Evolutionary conservation across 2,113 vertebrate genomes (phyloP).

Genomic region (Bos javanicus): DNA sequence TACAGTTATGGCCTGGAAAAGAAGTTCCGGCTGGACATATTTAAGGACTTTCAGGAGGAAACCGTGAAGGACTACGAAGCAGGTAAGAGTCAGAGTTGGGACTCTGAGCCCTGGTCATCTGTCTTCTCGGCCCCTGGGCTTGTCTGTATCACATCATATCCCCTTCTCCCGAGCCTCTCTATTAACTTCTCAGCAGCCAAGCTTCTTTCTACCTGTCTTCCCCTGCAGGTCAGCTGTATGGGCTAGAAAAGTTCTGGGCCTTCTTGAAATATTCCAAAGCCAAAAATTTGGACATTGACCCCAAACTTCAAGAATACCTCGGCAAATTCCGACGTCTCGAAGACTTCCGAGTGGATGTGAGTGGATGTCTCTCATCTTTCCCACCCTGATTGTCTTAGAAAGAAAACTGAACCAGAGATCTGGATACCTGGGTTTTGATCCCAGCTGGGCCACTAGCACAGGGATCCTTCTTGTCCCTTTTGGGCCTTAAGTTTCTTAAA

Average conservation of each 20-base stretch:
- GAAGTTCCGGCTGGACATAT: constrained; percentile 97
- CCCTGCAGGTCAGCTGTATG: constrained; percentile 93
- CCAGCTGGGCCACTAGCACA: background rate
- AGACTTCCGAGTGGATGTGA: constrained; percentile 98
- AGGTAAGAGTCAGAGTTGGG: constrained; percentile 76
- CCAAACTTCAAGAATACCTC: constrained; percentile 94
- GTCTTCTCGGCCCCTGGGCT: background rate
- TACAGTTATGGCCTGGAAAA: constrained; percentile 98
- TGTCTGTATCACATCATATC: fast-evolving
- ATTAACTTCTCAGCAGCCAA: background rate
- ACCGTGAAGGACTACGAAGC: constrained; percentile 97
- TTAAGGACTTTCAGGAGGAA: constrained; percentile 99
- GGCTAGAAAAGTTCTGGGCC: constrained; percentile 99
- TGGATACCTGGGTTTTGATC: background rate
- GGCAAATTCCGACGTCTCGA: constrained; percentile 97
- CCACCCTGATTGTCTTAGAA: background rate
- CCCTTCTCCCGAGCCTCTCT: background rate
- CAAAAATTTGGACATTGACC: constrained; percentile 95
- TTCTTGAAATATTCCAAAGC: constrained; percentile 99
- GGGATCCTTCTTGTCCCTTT: background rate
- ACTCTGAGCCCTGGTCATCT: background rate
- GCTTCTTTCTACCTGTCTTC: background rate
- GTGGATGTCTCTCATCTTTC: constrained; percentile 61
- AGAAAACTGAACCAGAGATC: background rate
- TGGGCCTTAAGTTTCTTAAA: background rate